Base-by-base conservation (phyloP, 2,888 invertebrate genomes). In the Troides helena region DNA sequence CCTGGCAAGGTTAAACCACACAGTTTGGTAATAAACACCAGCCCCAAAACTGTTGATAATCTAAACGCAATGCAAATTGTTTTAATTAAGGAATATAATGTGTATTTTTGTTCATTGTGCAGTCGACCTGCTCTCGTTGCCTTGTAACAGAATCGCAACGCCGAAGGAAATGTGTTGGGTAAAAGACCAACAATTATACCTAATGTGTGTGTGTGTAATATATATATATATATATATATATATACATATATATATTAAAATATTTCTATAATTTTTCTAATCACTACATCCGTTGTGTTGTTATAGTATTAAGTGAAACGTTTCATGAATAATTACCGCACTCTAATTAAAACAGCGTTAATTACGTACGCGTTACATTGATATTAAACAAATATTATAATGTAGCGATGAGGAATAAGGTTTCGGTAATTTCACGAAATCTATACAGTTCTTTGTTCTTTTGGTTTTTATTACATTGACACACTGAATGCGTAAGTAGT, bases 1-100 rank as follows among this genome's bases (percentile, higher is more conserved):
- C 81, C 74, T 76, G 67, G 75, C 86, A 85, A 86, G 87, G 89
- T 86, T 82, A 83, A 74, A 74, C 77, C 71, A 74, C 74, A 74
- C 73, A 78, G 81, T 86, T 86, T 82, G 74, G 81, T 77, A 85
- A 85, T 74, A 71, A 75, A 75, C 75, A 76, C 75, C 75, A 78
- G 76, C 76, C 76, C 77, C 77, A 76, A 75, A 79, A 76, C 75
- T 80, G 77, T 78, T 80, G 77, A 82, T 84, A 83, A 83, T 81
- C 80, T 80, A 81, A 82, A 69, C 76, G 76, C 73, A 76, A 76
- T 74, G 73, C 73, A 72, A 74, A 76, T 79, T 75, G 63, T 75
- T 72, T 64, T 71, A 67, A 73, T 72, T 72, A 71, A 61, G 65
- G 70, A 70, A 67, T 36, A 63, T 63, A 72, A 65, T 69, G 65